Evolutionary conservation across 2,888 invertebrate species (phyloP).

Genomic region (Holacanthella duospinosa): DNA sequence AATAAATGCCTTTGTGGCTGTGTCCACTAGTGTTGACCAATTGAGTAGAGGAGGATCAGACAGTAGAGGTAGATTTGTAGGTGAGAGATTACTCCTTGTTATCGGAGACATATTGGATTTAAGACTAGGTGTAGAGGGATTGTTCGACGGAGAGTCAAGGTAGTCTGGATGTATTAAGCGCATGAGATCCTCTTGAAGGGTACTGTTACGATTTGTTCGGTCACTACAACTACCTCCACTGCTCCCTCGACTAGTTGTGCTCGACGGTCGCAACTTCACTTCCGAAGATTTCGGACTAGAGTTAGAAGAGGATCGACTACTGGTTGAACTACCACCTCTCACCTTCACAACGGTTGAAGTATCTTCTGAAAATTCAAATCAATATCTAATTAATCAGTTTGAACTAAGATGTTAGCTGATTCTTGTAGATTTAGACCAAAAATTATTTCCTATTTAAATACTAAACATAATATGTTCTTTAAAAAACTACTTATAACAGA

Average conservation of each 20-base stretch:
- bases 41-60: conserved; percentile 59
- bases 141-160: conserved; percentile 24
- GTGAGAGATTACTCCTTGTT: not conserved
- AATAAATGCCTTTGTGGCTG: conserved; percentile 55
- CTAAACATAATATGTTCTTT: no score
- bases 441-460: no score
- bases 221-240: conserved; percentile 38
- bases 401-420: no score
- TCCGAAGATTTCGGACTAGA: conserved; percentile 39
- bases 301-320: conserved; percentile 9
- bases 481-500: no score
- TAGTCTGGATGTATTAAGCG: conserved; percentile 73
- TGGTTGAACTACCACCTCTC: not conserved
- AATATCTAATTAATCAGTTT: not conserved
- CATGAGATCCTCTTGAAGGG: conserved; percentile 73
- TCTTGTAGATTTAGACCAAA: no score
- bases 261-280: conserved; percentile 46
- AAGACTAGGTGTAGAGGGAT: conserved; percentile 2
- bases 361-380: not conserved
- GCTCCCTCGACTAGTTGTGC: conserved; percentile 41
- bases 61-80: conserved; percentile 46
- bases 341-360: not conserved
- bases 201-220: conserved; percentile 47
- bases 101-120: not conserved
- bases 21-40: conserved; percentile 65